These are phyloP conservation scores for Metopia argyrocephala DNA, from an alignment of 2,888 invertebrate genomes.

Conservation along the genomic window DNA sequence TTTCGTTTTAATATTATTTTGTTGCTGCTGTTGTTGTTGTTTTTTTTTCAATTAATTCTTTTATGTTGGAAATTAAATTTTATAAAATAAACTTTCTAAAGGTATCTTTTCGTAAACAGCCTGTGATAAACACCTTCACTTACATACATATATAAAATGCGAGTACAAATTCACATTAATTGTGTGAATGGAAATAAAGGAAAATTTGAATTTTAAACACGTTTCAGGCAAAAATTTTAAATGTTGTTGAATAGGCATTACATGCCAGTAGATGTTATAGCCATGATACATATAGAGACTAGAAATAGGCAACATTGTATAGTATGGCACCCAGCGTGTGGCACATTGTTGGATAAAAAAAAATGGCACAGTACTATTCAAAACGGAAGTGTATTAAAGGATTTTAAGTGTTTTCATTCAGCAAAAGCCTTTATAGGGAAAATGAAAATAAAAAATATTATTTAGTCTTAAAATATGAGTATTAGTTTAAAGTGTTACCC, in stretches of 20 bases:
- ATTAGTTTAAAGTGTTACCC: neutral
- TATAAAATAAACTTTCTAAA: constrained; percentile 4
- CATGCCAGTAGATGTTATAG: neutral
- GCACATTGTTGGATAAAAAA: too few relatives aligned
- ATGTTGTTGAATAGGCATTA: neutral
- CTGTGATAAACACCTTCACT: neutral
- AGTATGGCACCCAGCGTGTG: too few relatives aligned
- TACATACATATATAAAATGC: neutral
- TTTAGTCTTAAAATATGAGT: neutral
- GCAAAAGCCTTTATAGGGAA: neutral
- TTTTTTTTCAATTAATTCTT: neutral
- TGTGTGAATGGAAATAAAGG: too few relatives aligned
- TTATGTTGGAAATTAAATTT: constrained; percentile 19
- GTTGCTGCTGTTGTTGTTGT: neutral
- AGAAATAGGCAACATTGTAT: neutral
- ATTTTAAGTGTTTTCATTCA: neutral
- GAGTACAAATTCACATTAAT: neutral
- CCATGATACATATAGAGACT: neutral
- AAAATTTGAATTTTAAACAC: constrained; percentile 56
- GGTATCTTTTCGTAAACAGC: neutral
- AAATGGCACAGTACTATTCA: neutral
- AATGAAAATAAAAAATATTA: neutral
- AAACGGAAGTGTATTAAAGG: neutral
- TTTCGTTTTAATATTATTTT: constrained; percentile 10
- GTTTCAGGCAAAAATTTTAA: constrained; percentile 1